Evolutionary conservation across 1,140 invertebrate genomes (phyloP), one percentile per base, ranked within the genome.

Genomic region (Cryptotermes secundus): DNA sequence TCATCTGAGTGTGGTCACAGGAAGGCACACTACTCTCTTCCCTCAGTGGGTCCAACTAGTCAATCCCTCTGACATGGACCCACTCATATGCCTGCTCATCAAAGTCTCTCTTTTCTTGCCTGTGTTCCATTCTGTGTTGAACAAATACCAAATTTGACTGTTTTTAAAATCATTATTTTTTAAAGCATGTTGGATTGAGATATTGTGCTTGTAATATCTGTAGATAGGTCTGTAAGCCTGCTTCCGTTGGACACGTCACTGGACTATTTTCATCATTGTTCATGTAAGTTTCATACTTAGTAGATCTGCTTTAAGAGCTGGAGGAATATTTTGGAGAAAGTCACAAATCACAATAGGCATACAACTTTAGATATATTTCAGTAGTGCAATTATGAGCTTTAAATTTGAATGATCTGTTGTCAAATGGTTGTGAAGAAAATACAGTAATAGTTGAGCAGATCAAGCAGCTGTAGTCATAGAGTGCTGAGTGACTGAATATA

Each of bases 91-190:
- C 59, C n/a, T 72, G 59, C 59, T 72, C 59, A 72, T 72, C 59
- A 72, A 72, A 72, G 59, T 72, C 59, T 72, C 59, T 72, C 59
- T 72, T 31, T 72, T 72, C 59, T 72, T 72, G 59, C 59, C 59
- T 72, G 59, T 72, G 59, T 72, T 72, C 59, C 59, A 72, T 72
- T 72, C 59, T 31, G 59, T 72, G 59, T 72, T 72, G 59, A 72
- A 72, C n/a, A 72, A 72, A 72, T 72, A 72, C 59, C 59, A 72
- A 72, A 72, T 72, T 72, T 72, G 26, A 31, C 59, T 72, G 59
- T 72, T 72, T 72, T n/a, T 72, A n/a, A 72, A 72, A 72, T 72
- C 59, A 72, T 72, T 72, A 72, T 72, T 72, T 72, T 72, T 31
- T 9, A 72, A 72, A 72, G n/a, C 59, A 72, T 72, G 59, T 72